These are phyloP conservation scores for Blastobasis lacticolella DNA, from an alignment of 2,888 invertebrate species.

Conservation along the genomic window DNA sequence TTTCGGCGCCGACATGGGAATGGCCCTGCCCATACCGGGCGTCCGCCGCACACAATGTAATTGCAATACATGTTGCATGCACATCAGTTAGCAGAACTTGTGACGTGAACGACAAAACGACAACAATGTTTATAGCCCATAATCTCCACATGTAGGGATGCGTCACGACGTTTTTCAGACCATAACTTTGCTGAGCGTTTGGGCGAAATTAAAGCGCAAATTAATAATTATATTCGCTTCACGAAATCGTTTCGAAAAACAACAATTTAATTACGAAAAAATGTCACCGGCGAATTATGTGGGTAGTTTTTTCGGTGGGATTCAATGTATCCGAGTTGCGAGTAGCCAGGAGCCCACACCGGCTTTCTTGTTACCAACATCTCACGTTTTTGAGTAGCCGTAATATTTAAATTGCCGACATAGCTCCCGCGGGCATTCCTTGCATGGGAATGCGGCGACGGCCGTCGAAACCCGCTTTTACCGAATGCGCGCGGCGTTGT, in stretches of 20 bases:
- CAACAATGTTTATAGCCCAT: slow-evolving; percentile 55
- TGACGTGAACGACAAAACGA: slow-evolving; percentile 28
- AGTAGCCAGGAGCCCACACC: slow-evolving; percentile 58
- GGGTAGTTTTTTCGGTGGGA: slow-evolving; percentile 42
- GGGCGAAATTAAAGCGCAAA: slow-evolving; percentile 47
- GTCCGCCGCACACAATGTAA: slow-evolving; percentile 23
- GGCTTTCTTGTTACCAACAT: slow-evolving; percentile 64
- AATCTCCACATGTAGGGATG: slow-evolving; percentile 46
- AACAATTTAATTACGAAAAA: slow-evolving; percentile 68
- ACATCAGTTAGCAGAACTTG: slow-evolving; percentile 15
- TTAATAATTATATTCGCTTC: slow-evolving; percentile 52
- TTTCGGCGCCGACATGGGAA: slow-evolving; percentile 65
- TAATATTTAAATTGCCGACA: slow-evolving; percentile 72
- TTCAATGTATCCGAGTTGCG: slow-evolving; percentile 58
- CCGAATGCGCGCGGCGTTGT: slow-evolving; percentile 63
- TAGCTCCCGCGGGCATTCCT: slow-evolving; percentile 69
- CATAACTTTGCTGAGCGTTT: slow-evolving; percentile 30
- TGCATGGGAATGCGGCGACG: slow-evolving; percentile 70
- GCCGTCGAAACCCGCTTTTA: slow-evolving; percentile 65
- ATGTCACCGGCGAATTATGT: slow-evolving; percentile 54
- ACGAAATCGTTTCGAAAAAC: slow-evolving; percentile 38
- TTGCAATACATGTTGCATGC: slow-evolving; percentile 23
- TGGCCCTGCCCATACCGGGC: slow-evolving; percentile 35
- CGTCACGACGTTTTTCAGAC: slow-evolving; percentile 38
- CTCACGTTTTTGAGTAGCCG: slow-evolving; percentile 72